Evolutionary conservation across 2,113 vertebrate species (phyloP).

Genomic region (Scatophagus argus): DNA sequence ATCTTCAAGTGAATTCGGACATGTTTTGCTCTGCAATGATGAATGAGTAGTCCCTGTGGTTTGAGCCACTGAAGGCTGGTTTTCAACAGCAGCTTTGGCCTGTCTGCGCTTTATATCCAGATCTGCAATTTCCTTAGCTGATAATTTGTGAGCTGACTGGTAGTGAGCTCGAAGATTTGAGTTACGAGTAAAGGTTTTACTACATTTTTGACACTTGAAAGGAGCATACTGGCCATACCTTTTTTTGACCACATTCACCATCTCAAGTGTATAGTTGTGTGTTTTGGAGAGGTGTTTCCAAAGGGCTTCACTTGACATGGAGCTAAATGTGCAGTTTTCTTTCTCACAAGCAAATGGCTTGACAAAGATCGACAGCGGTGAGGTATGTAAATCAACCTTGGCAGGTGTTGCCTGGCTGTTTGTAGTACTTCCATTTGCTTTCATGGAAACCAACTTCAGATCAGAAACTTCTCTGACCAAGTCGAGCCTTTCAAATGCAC

Average conservation of each 20-base stretch:
- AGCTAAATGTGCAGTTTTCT: constrained; percentile 88
- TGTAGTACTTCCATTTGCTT: constrained; percentile 13
- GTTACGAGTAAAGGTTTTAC: constrained; percentile 95
- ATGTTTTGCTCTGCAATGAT: background rate
- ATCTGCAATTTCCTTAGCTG: constrained; percentile 90
- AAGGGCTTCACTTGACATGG: constrained; percentile 92
- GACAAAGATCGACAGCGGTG: constrained; percentile 76
- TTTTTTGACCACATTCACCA: constrained; percentile 92
- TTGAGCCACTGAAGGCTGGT: background rate
- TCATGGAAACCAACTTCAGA: background rate
- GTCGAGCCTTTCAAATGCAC: constrained; percentile 88
- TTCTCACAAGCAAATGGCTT: constrained; percentile 92
- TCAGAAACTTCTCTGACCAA: constrained; percentile 82
- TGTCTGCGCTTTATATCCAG: constrained; percentile 90
- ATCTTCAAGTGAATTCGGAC: background rate
- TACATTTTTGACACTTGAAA: constrained; percentile 93
- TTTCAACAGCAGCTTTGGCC: constrained; percentile 67
- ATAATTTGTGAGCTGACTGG: constrained; percentile 90
- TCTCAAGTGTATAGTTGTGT: constrained; percentile 91
- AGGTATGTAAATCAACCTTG: constrained; percentile 57
- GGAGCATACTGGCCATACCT: constrained; percentile 92
- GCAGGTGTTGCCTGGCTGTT: constrained; percentile 56
- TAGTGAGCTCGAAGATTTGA: constrained; percentile 96
- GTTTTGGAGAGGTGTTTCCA: constrained; percentile 94
- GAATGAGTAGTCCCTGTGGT: background rate